Conservation (phyloP, 2,113 vertebrate species). For the Xiphorhynchus elegans region DNA sequence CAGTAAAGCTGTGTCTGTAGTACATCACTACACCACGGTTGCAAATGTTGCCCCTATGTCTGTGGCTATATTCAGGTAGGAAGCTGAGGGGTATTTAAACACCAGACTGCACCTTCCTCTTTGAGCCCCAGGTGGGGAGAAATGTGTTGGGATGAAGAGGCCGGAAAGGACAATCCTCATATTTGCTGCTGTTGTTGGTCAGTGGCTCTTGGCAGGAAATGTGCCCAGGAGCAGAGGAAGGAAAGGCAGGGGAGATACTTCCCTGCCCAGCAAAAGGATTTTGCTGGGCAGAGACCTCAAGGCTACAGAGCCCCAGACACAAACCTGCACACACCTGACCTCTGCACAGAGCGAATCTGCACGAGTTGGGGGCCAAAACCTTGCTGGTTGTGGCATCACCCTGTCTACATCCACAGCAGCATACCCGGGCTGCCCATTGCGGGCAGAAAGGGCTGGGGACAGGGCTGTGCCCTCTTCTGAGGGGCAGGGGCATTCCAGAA, state of each 20-base stretch:
- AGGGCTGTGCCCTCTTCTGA: not conserved
- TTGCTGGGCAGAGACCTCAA: not conserved
- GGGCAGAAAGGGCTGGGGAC: not conserved
- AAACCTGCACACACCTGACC: not conserved
- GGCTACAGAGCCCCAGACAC: not conserved
- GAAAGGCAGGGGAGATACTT: not conserved
- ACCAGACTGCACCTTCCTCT: not conserved
- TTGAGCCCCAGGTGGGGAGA: not conserved
- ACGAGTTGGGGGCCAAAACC: not conserved
- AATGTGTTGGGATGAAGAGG: rapidly evolving
- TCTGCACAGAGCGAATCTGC: not conserved
- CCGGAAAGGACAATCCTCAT: not conserved
- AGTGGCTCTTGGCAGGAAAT: not conserved
- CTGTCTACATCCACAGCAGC: not conserved
- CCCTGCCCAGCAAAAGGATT: not conserved
- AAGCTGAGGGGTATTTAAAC: not conserved
- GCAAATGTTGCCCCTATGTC: not conserved
- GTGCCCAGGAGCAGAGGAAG: not conserved
- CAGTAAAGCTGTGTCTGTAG: not conserved
- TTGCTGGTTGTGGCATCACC: not conserved
- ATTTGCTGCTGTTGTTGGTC: rapidly evolving
- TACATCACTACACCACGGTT: not conserved
- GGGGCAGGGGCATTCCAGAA: not conserved
- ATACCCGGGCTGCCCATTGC: rapidly evolving
- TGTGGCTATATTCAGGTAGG: rapidly evolving